Evolutionary conservation across 2,888 invertebrate species (phyloP).

Genomic region (Eudemis profundana): DNA sequence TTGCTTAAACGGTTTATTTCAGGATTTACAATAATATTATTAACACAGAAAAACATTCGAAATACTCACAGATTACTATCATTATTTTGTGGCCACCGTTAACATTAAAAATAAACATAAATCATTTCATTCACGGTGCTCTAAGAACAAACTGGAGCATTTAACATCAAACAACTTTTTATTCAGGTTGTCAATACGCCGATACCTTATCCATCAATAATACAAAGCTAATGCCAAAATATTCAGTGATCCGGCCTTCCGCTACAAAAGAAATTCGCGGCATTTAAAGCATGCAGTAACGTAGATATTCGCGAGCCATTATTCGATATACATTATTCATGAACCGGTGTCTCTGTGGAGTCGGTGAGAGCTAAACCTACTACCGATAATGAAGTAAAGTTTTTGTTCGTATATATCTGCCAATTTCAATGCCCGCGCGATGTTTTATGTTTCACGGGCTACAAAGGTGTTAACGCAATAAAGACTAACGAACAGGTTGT

Average conservation of each 20-base stretch:
- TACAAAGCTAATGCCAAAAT: constrained; percentile 27
- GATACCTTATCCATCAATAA: constrained; percentile 26
- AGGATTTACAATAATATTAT: no score
- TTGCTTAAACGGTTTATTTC: no score
- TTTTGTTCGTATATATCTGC: constrained; percentile 56
- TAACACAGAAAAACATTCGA: no score
- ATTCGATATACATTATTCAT: constrained; percentile 67
- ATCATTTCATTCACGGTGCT: no score
- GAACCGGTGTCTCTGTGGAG: constrained; percentile 82
- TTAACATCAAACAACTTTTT: not conserved
- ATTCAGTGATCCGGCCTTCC: constrained; percentile 24
- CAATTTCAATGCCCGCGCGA: constrained; percentile 20
- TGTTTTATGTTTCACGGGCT: constrained; percentile 40
- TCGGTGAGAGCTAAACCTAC: constrained; percentile 70
- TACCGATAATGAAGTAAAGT: constrained; percentile 76
- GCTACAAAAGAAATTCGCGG: constrained; percentile 71
- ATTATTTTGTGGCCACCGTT: no score
- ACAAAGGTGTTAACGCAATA: constrained; percentile 46
- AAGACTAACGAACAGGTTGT: constrained; percentile 44
- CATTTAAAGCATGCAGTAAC: constrained; percentile 74
- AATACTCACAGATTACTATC: no score
- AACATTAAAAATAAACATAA: no score
- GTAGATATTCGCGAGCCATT: constrained; percentile 68
- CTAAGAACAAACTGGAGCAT: not conserved
- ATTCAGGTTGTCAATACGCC: constrained; percentile 5